These are phyloP conservation scores for Philonicus albiceps DNA, from an alignment of 2,888 invertebrate genomes.

Conservation along the genomic window DNA sequence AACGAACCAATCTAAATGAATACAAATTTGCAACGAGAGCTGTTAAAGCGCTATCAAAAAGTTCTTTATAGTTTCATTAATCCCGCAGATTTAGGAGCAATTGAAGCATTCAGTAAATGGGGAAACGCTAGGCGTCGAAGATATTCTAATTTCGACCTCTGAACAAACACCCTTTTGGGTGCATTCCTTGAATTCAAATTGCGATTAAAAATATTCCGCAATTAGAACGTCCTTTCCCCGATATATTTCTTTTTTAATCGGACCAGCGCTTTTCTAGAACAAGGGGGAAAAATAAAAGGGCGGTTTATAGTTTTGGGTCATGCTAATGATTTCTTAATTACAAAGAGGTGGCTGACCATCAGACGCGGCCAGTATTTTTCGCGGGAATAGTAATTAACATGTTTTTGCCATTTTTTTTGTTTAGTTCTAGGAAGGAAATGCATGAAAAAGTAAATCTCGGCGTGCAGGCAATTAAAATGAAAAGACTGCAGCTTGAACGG, in stretches of 20 bases:
- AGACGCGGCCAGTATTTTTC: neutral
- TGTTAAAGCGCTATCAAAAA: conserved; percentile 1
- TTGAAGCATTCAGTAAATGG: neutral
- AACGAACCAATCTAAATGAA: conserved; percentile 1
- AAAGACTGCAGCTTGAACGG: neutral
- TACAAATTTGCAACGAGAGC: neutral
- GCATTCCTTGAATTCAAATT: neutral
- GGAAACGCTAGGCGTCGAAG: neutral
- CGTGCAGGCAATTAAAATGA: neutral
- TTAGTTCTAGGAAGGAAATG: neutral
- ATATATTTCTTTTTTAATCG: neutral
- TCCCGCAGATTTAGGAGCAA: conserved; percentile 13
- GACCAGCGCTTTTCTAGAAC: neutral
- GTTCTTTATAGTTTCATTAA: conserved; percentile 15
- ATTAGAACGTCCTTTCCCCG: neutral
- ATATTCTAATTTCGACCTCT: neutral
- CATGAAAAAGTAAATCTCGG: neutral
- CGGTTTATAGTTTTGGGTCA: neutral
- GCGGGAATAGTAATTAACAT: neutral
- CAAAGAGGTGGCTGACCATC: neutral
- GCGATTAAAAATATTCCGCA: neutral
- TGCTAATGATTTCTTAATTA: neutral
- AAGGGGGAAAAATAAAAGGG: neutral
- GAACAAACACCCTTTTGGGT: neutral
- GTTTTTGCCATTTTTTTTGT: neutral